Base-by-base conservation (phyloP, 1,140 invertebrate genomes). In the Lysiphlebus fabarum region DNA sequence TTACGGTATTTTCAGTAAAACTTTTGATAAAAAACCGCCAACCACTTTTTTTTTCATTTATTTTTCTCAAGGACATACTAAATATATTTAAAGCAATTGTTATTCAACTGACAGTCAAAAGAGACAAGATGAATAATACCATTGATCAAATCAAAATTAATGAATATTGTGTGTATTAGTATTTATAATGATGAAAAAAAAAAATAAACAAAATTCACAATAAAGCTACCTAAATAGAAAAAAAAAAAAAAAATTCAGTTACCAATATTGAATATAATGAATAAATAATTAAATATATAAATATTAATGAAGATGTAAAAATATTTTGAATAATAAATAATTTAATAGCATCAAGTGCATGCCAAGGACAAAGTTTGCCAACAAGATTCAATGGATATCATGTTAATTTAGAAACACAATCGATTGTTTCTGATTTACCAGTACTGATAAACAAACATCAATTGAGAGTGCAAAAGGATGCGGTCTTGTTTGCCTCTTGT, bases 391-490 rank as follows among this genome's bases (percentile, higher is more conserved):
- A 12, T 51, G 36, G 36, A 37, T 51, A 37, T 51, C 49, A 51
- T 51, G 49, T 51, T 51, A 37, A 38, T 51, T 38, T 12, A 7
- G 11, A 7, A n/a, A 37, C 7, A 38, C 10, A 36, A 38, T 51
- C 49, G 49, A 51, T 51, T 37, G 49, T 12, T 7, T 51, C 34
- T 38, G 49, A 58, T 51, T 50, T 36, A 26, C 36, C 9, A 37
- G 41, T 54, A 41, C 12, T 42, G 43, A 59, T 54, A 48, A 54
- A 59, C 34, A 59, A 53, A 14, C 58, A 17, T 54, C 58, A 54
- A 59, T 54, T 33, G 48, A 8, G n/a, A 10, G 33, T 43, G 42
- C 26, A 44, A 12, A 37, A 7, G 34, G 34, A 36, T 41, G 14
- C 6, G 41, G 9, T 7, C 42, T 50, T 45, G 7, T 38, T 47